phyloP scores from a whole-genome alignment of 2,797 vertebrate species.

The Dromococcyx pavoninus region DNA sequence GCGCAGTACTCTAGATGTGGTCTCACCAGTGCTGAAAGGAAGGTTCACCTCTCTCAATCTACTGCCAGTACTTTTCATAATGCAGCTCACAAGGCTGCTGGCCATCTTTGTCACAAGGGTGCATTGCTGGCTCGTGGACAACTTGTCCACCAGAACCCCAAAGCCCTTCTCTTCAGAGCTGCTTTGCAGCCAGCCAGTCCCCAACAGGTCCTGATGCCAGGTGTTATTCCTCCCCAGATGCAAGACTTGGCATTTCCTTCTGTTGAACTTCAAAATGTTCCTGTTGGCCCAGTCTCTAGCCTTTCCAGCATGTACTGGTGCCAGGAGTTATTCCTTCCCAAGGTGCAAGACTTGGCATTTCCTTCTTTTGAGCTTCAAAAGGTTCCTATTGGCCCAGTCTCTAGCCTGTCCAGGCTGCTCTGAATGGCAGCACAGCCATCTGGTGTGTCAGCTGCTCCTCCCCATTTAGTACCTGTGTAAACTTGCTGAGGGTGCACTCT shows the following conservation, averaged over 20 bases:
- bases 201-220: not conserved
- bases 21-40: not conserved
- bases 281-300: rapidly evolving
- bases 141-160: not conserved
- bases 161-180: not conserved
- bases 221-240: not conserved
- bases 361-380: not conserved
- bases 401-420: not conserved
- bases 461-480: not conserved
- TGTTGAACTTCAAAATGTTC: not conserved
- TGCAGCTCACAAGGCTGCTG: not conserved
- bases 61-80: not conserved
- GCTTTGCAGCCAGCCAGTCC: not conserved
- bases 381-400: rapidly evolving
- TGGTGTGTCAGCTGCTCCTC: not conserved
- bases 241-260: not conserved
- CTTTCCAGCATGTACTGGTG: not conserved
- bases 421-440: not conserved
- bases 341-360: not conserved
- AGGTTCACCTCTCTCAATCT: not conserved
- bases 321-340: rapidly evolving
- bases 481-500: not conserved
- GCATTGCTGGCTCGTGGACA: not conserved
- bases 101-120: not conserved
- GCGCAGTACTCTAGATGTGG: not conserved